Evolutionary conservation across 2,888 invertebrate genomes (phyloP).

Genomic region (Endotricha flammealis): DNA sequence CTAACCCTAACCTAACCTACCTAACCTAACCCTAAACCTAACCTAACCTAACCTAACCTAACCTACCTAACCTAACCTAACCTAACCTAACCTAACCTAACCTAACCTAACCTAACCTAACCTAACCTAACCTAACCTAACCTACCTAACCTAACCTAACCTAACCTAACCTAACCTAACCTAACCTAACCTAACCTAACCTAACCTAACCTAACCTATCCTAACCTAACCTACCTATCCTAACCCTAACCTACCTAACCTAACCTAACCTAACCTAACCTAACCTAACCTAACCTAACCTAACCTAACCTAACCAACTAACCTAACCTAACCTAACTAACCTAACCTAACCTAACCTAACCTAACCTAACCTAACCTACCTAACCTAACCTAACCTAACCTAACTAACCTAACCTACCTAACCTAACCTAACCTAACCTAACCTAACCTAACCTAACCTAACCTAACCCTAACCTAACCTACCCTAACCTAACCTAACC

Average conservation of each 20-base stretch:
- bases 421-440: constrained; percentile 26
- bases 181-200: constrained; percentile 20
- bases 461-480: constrained; percentile 23
- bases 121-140: constrained; percentile 18
- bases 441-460: constrained; percentile 25
- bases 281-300: constrained; percentile 16
- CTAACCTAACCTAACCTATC: constrained; percentile 17
- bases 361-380: constrained; percentile 26
- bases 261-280: constrained; percentile 17
- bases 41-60: constrained; percentile 12
- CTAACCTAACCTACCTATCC: constrained; percentile 17
- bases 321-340: too few relatives aligned
- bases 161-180: constrained; percentile 21
- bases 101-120: constrained; percentile 17
- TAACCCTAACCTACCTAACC: constrained; percentile 22
- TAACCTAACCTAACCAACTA: constrained; percentile 26
- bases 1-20: constrained; percentile 7
- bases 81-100: constrained; percentile 17
- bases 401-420: constrained; percentile 23
- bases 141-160: constrained; percentile 16
- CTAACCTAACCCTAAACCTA: constrained; percentile 11
- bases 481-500: constrained; percentile 23
- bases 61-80: constrained; percentile 16
- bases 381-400: too few relatives aligned
- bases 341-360: constrained; percentile 27